phyloP scores from a whole-genome alignment of 2,888 invertebrate species.

The Trichopoda pennipes region DNA sequence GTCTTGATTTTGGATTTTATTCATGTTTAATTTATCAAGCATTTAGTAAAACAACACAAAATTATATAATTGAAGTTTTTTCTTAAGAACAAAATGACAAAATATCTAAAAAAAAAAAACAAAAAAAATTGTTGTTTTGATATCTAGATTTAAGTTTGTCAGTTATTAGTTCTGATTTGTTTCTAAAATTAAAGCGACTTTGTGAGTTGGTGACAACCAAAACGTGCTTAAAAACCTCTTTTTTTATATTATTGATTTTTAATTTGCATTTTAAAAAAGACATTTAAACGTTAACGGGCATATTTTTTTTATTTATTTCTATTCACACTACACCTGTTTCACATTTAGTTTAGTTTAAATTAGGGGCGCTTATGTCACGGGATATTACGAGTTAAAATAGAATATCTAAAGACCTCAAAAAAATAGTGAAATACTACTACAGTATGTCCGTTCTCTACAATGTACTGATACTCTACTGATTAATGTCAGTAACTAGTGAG shows the following conservation, averaged over 20 bases:
- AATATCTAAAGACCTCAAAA: too few relatives aligned
- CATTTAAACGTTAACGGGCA: not conserved
- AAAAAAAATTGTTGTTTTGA: conserved; percentile 21
- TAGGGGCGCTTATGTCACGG: not conserved
- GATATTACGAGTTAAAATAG: too few relatives aligned
- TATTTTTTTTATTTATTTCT: not conserved
- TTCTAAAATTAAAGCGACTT: not conserved
- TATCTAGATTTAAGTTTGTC: conserved; percentile 10
- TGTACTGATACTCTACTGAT: too few relatives aligned
- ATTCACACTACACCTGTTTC: not conserved
- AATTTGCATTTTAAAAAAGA: conserved; percentile 38
- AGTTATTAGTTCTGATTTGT: conserved; percentile 42
- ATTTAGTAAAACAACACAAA: conserved; percentile 1
- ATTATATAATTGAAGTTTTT: conserved; percentile 3
- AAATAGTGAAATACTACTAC: too few relatives aligned
- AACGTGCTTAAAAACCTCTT: conserved; percentile 38
- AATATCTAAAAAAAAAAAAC: not conserved
- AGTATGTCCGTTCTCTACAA: too few relatives aligned
- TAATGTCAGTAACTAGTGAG: too few relatives aligned
- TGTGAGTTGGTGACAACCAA: conserved; percentile 35
- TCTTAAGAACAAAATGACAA: not conserved
- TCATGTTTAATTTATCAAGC: not conserved
- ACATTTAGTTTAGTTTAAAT: not conserved
- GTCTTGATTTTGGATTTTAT: conserved; percentile 29
- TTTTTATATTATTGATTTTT: not conserved